Evolutionary conservation across 2,888 invertebrate genomes (phyloP).

Genomic region (Calameuta idolon): DNA sequence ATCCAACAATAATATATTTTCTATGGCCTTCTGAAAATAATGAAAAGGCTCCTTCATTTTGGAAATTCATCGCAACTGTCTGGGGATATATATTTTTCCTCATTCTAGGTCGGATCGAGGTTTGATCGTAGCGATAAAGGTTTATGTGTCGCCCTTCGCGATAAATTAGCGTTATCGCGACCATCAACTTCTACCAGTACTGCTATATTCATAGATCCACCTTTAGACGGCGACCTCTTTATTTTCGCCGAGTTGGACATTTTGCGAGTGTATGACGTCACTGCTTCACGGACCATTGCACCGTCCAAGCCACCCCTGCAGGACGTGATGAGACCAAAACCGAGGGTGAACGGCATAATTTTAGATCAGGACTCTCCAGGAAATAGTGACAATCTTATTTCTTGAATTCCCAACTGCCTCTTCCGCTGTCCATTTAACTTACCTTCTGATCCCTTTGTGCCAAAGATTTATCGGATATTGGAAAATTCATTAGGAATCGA

Average conservation of each 20-base stretch:
- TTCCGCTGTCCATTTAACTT: background rate
- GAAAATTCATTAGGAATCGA: background rate
- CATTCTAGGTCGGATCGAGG: background rate
- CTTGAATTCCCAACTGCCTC: background rate
- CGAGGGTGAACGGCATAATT: background rate
- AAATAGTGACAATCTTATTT: background rate
- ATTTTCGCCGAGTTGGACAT: slow-evolving; percentile 23
- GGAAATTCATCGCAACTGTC: background rate
- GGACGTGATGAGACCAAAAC: background rate
- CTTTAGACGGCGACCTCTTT: slow-evolving; percentile 10
- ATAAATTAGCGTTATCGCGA: slow-evolving; percentile 19
- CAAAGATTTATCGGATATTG: background rate
- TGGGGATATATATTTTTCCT: background rate
- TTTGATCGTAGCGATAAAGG: slow-evolving; percentile 5
- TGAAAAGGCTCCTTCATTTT: background rate
- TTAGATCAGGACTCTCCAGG: background rate
- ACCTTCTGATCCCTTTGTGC: background rate
- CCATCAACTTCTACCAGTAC: slow-evolving; percentile 8
- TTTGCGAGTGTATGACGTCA: slow-evolving; percentile 28
- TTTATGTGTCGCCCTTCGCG: slow-evolving; percentile 4
- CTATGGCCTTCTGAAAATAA: background rate
- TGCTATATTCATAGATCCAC: background rate
- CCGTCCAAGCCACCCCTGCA: slow-evolving; percentile 1
- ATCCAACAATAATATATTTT: background rate
- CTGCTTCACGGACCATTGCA: slow-evolving; percentile 28